phyloP scores from a whole-genome alignment of 2,113 vertebrate genomes.

The Alethe diademata region DNA sequence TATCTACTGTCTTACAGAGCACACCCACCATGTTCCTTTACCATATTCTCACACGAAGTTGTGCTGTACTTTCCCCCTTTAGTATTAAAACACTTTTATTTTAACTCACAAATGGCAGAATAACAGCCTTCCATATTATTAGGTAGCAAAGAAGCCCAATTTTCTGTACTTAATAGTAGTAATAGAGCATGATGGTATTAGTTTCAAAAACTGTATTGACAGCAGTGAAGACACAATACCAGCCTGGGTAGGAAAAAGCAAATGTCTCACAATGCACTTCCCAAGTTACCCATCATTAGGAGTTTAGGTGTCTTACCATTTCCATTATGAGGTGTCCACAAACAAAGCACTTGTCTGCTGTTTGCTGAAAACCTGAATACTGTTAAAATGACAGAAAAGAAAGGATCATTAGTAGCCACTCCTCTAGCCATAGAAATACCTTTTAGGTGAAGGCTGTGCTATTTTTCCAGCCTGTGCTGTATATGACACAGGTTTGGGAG shows the following conservation, averaged over 20 bases:
- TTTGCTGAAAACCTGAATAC: constrained; percentile 99
- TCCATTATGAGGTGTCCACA: constrained; percentile 99
- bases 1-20: background rate
- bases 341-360: constrained; percentile 97
- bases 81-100: background rate
- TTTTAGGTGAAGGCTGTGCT: background rate
- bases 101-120: background rate
- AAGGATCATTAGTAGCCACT: constrained; percentile 1
- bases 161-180: background rate
- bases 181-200: background rate
- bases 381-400: constrained; percentile 65
- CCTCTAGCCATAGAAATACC: background rate
- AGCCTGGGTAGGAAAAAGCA: background rate
- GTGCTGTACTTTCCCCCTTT: background rate
- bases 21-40: background rate
- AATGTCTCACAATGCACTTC: background rate
- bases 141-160: background rate
- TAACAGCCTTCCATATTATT: background rate
- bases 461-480: background rate
- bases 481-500: background rate
- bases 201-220: background rate
- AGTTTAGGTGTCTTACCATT: constrained; percentile 85
- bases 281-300: background rate
- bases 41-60: background rate
- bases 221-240: background rate